These are phyloP conservation scores for Astyanax mexicanus DNA, from an alignment of 2,797 vertebrate species.

Conservation along the genomic window DNA sequence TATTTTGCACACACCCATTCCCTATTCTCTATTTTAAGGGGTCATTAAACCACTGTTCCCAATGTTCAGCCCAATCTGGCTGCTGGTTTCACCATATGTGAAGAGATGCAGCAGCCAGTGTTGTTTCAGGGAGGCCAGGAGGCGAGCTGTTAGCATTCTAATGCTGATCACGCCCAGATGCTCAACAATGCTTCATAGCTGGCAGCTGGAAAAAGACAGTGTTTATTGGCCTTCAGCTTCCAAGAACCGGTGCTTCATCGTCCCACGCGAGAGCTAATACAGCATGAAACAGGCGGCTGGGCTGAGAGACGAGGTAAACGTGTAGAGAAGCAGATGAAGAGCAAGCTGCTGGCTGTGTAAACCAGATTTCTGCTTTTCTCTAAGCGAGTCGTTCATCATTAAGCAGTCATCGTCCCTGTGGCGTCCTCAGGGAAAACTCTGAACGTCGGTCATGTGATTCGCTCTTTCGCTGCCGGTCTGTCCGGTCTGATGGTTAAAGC, in stretches of 20 bases:
- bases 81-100: background rate
- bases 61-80: too few species aligned
- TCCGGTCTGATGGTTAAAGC: conserved; percentile 2
- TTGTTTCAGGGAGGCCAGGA: conserved; percentile 7
- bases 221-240: conserved; percentile 33
- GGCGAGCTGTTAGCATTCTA: background rate
- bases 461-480: background rate
- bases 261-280: conserved; percentile 7
- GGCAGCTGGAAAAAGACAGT: conserved; percentile 14
- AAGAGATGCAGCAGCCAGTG: background rate
- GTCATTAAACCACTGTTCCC: too few species aligned
- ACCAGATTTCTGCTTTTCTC: conserved; percentile 22
- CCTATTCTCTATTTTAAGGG: too few species aligned
- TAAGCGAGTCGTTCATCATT: conserved; percentile 28
- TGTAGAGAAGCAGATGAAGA: background rate
- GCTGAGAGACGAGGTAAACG: background rate
- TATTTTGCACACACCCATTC: too few species aligned
- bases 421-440: conserved; percentile 21
- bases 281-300: conserved; percentile 12
- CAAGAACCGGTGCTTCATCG: conserved; percentile 15
- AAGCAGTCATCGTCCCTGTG: background rate
- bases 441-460: conserved; percentile 31
- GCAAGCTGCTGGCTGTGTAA: background rate
- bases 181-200: conserved; percentile 11
- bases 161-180: conserved; percentile 2